Evolutionary conservation across 2,797 vertebrate species (phyloP).

Genomic region (Lithobates pipiens): DNA sequence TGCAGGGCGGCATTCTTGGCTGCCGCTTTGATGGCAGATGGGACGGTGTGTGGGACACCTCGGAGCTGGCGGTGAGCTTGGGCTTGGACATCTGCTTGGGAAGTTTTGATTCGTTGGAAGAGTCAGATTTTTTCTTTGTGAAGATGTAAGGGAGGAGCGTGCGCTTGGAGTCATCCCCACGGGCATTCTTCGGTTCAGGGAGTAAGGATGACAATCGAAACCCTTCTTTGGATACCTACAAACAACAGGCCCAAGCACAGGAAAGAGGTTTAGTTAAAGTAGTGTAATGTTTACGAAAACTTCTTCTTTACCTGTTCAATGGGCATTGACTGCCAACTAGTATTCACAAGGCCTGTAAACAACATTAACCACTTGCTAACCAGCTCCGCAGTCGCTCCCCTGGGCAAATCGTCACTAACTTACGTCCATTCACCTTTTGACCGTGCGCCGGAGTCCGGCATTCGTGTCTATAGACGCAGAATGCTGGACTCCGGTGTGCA

Average conservation of each 20-base stretch:
- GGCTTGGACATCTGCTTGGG: conserved; percentile 64
- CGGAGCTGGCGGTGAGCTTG: conserved; percentile 66
- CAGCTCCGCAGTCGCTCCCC: too few relatives aligned
- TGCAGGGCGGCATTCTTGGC: conserved; percentile 94
- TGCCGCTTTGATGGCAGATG: conserved; percentile 95
- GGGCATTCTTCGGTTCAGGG: conserved; percentile 90
- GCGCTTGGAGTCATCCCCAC: conserved; percentile 84
- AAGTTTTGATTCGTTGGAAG: conserved; percentile 24
- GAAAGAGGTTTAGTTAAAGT: background rate
- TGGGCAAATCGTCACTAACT: too few relatives aligned
- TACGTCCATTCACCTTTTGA: too few relatives aligned
- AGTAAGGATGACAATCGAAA: conserved; percentile 88
- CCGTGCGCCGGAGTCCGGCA: too few relatives aligned
- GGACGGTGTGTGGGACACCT: conserved; percentile 84
- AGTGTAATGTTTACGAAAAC: too few relatives aligned
- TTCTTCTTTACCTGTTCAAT: too few relatives aligned
- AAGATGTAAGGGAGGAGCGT: conserved; percentile 86
- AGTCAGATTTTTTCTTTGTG: conserved; percentile 77
- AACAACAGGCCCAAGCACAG: background rate
- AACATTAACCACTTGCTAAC: too few relatives aligned
- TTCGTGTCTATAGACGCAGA: too few relatives aligned
- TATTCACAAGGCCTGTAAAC: too few relatives aligned
- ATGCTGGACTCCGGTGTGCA: too few relatives aligned
- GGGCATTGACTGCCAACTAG: too few relatives aligned
- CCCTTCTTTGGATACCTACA: conserved; percentile 73